Conservation (phyloP, 1,140 invertebrate species). For the Drosophila biarmipes region DNA sequence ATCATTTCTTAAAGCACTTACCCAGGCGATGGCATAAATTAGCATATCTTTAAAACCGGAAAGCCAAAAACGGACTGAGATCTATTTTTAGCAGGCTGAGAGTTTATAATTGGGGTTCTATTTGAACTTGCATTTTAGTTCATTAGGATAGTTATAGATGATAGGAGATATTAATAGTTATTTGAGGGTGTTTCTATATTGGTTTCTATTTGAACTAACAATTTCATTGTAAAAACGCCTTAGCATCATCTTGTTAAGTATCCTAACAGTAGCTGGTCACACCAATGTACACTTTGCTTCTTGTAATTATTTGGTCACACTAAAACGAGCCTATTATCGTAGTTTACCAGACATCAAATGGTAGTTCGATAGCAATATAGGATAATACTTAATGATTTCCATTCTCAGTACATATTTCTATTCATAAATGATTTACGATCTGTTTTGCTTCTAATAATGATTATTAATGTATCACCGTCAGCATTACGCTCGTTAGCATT, state of each 20-base stretch:
- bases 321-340: neutral
- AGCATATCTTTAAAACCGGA: constrained; percentile 18
- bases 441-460: constrained; percentile 9
- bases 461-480: constrained; percentile 19
- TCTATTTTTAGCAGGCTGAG: neutral
- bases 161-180: too few relatives aligned
- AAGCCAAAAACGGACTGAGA: neutral
- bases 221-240: neutral
- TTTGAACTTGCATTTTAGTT: neutral
- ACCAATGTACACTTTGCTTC: neutral
- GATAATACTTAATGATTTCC: too few relatives aligned
- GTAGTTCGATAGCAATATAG: neutral
- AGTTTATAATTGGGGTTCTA: neutral
- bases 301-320: constrained; percentile 2
- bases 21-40: neutral
- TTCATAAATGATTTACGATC: constrained; percentile 17
- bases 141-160: too few relatives aligned
- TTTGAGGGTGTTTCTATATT: neutral
- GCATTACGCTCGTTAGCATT: constrained; percentile 21
- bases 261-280: neutral
- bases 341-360: neutral
- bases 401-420: neutral
- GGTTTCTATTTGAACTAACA: neutral
- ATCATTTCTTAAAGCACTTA: constrained; percentile 18
- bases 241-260: too few relatives aligned